A percentile compares a stretch with the other conserved stretches of the same genome.
Evolutionary conservation across 2,797 vertebrate genomes (phyloP).

Genomic region (Paramormyrops hopkinsi): DNA sequence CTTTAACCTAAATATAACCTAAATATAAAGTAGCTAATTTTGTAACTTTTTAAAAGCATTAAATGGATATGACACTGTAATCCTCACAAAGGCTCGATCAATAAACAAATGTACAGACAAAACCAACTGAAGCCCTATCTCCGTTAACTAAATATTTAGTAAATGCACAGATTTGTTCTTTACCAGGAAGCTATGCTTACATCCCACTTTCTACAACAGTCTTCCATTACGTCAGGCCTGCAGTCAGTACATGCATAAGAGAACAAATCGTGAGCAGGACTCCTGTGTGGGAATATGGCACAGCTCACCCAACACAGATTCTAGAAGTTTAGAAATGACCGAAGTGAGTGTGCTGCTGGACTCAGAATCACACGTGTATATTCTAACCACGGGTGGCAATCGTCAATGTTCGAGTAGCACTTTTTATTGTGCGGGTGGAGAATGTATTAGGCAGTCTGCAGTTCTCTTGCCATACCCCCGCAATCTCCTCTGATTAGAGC

Average conservation of each 20-base stretch:
- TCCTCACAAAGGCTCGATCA: background rate
- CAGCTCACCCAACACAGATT: background rate
- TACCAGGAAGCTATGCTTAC: conserved; percentile 1
- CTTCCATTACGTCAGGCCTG: background rate
- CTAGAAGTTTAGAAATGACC: conserved; percentile 8
- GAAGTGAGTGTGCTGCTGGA: background rate
- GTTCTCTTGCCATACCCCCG: background rate
- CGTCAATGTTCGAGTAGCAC: background rate
- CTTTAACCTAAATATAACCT: background rate
- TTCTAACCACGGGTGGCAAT: background rate
- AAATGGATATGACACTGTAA: background rate
- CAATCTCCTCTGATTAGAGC: conserved; percentile 1
- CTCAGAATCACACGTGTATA: background rate
- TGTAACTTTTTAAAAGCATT: background rate
- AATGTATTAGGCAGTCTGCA: conserved; percentile 10
- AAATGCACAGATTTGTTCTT: background rate
- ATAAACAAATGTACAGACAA: background rate
- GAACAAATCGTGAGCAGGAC: background rate
- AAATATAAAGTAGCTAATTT: background rate
- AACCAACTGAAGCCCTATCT: background rate
- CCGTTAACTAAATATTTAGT: background rate
- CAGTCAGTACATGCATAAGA: background rate
- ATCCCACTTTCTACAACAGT: background rate
- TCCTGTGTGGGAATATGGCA: conserved; percentile 9
- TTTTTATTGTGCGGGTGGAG: conserved; percentile 11